Conservation (phyloP, 1,140 invertebrate genomes). For the Branchinecta lindahli region DNA sequence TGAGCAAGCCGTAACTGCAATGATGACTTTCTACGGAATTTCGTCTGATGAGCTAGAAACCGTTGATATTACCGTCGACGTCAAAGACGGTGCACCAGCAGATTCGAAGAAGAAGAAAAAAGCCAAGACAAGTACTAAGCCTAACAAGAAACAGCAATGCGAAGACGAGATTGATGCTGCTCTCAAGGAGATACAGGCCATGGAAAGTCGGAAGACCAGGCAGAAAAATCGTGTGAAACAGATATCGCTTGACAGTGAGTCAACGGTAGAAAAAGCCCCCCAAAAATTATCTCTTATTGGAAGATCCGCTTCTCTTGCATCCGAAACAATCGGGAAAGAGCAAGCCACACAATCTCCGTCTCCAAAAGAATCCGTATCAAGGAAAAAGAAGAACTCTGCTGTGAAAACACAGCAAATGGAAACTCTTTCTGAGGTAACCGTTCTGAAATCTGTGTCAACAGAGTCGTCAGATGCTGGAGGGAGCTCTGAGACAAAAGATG, state of each 20-base stretch:
- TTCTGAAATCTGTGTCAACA: neutral
- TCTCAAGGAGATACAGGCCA: conserved; percentile 38
- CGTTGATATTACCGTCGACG: conserved; percentile 15
- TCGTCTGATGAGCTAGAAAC: conserved; percentile 26
- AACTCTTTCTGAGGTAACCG: conserved; percentile 3
- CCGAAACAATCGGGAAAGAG: neutral
- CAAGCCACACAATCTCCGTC: too few relatives aligned
- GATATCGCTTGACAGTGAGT: neutral
- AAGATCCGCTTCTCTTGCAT: neutral
- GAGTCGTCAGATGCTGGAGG: conserved; percentile 10
- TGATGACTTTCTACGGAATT: conserved; percentile 30
- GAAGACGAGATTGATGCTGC: conserved; percentile 45
- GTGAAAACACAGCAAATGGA: neutral
- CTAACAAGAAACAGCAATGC: conserved; percentile 21
- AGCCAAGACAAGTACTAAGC: conserved; percentile 28
- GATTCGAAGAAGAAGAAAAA: conserved; percentile 33
- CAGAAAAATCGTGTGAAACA: neutral
- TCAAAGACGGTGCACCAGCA: conserved; percentile 13
- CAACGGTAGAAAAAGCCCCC: neutral
- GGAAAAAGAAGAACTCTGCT: neutral
- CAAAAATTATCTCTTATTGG: neutral
- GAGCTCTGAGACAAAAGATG: neutral
- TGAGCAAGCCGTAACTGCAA: conserved; percentile 20
- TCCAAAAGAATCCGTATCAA: neutral
- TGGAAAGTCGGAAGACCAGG: conserved; percentile 31